phyloP scores from a whole-genome alignment of 2,888 invertebrate genomes.

The Zaprionus lineosus region DNA sequence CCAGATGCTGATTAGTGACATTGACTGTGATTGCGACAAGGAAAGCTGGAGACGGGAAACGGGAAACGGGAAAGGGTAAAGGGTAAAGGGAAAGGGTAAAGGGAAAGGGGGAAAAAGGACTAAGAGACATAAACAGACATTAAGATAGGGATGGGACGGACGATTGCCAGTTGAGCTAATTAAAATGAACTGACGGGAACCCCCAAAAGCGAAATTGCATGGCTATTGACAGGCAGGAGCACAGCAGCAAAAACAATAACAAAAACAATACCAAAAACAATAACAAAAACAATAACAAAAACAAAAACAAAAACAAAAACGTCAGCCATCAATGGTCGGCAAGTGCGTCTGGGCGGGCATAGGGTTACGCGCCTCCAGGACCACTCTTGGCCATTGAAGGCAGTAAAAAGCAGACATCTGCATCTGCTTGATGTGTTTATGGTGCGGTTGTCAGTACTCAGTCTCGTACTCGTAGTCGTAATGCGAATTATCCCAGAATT shows the following conservation, averaged over 20 bases:
- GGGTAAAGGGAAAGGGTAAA: neutral
- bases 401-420: slow-evolving; percentile 27
- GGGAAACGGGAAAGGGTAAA: neutral
- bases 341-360: slow-evolving; percentile 49
- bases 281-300: too few relatives aligned
- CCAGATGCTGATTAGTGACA: slow-evolving; percentile 1
- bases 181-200: slow-evolving; percentile 68
- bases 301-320: too few relatives aligned
- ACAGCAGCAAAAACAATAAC: slow-evolving; percentile 28
- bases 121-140: too few relatives aligned
- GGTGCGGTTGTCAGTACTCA: slow-evolving; percentile 48
- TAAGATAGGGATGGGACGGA: too few relatives aligned
- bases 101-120: neutral
- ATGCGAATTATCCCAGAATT: slow-evolving; percentile 54
- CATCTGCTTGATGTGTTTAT: slow-evolving; percentile 74
- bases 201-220: slow-evolving; percentile 72
- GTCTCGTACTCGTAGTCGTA: too few relatives aligned
- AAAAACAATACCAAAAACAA: too few relatives aligned
- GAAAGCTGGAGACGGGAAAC: neutral
- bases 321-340: slow-evolving; percentile 33
- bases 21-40: neutral
- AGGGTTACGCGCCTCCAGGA: slow-evolving; percentile 32
- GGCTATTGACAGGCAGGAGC: slow-evolving; percentile 27
- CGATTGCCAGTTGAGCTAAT: slow-evolving; percentile 53
- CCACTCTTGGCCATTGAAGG: too few relatives aligned